Evolutionary conservation across 1,140 invertebrate species (phyloP).

Genomic region (Marisa cornuarietis): DNA sequence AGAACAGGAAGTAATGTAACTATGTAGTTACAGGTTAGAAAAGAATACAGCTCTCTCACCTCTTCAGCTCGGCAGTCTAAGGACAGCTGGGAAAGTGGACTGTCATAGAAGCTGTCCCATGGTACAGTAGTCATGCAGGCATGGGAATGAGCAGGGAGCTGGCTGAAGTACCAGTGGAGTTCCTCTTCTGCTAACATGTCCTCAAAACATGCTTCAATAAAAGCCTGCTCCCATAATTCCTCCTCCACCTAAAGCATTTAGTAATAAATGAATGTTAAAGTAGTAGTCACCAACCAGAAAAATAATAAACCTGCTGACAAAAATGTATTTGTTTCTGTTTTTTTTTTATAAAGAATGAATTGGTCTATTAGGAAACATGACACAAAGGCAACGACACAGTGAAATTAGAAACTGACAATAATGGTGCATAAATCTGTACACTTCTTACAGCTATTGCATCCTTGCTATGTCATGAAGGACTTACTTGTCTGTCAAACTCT

Average conservation of each 20-base stretch:
- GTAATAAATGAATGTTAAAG: too few species aligned
- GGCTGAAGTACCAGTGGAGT: conserved; percentile 30
- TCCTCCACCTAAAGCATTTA: conserved; percentile 40
- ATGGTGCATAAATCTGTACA: neutral
- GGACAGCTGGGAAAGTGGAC: too few species aligned
- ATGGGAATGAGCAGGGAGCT: conserved; percentile 20
- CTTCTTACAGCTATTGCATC: neutral
- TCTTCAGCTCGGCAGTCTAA: too few species aligned
- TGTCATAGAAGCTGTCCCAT: too few species aligned
- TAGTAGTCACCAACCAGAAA: too few species aligned
- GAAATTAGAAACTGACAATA: neutral
- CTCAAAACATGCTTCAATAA: conserved; percentile 57
- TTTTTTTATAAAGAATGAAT: neutral
- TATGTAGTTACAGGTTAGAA: too few species aligned
- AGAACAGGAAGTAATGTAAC: too few species aligned
- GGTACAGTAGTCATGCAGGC: neutral
- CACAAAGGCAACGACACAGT: neutral
- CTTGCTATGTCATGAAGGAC: neutral
- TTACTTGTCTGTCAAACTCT: conserved; percentile 52
- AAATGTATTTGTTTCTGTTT: neutral
- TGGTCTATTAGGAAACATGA: neutral
- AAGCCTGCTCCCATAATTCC: conserved; percentile 51
- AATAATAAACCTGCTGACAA: too few species aligned
- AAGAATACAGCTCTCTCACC: too few species aligned
- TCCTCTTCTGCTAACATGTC: conserved; percentile 56